phyloP scores from a whole-genome alignment of 2,113 vertebrate genomes.

The Myrmecobius fasciatus region DNA sequence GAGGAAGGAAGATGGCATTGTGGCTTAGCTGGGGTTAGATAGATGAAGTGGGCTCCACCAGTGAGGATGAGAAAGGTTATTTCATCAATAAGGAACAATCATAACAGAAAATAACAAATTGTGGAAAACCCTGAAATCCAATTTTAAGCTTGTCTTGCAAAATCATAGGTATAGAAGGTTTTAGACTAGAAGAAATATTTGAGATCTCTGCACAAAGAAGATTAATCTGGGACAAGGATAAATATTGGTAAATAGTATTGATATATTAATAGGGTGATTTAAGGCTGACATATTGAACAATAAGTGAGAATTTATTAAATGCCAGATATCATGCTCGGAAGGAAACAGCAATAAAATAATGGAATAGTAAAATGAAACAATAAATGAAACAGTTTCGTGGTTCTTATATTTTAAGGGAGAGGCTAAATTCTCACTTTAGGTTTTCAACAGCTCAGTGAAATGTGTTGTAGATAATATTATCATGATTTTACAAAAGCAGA shows the following conservation, averaged over 20 bases:
- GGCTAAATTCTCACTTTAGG: neutral
- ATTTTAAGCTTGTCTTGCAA: neutral
- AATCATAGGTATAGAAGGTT: neutral
- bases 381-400: neutral
- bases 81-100: neutral
- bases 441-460: neutral
- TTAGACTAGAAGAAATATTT: neutral
- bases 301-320: neutral
- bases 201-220: neutral
- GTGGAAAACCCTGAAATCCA: neutral
- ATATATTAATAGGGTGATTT: neutral
- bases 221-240: neutral
- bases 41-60: neutral
- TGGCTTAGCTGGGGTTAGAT: neutral
- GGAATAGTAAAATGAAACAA: neutral
- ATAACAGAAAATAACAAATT: neutral
- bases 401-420: neutral
- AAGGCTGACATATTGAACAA: neutral
- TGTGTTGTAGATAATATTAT: neutral
- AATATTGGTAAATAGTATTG: neutral
- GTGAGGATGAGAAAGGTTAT: neutral
- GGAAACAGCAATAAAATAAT: neutral
- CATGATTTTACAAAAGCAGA: neutral
- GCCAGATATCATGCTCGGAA: neutral
- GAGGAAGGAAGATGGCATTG: neutral